These are phyloP conservation scores for Acrocyrtus sp. DNA, from an alignment of 2,888 invertebrate species.

Conservation along the genomic window DNA sequence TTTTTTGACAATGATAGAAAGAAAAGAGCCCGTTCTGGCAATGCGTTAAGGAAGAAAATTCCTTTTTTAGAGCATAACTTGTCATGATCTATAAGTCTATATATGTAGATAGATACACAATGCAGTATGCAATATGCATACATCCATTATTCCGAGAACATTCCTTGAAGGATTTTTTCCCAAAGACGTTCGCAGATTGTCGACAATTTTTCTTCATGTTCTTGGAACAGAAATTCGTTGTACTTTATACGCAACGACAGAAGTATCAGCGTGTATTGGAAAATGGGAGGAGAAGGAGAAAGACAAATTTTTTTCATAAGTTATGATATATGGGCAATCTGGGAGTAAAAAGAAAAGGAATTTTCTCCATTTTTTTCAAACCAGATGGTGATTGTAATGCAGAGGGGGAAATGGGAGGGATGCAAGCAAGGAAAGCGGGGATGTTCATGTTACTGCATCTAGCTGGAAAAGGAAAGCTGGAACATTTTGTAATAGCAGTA, in stretches of 20 bases:
- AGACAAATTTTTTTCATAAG: constrained; percentile 34
- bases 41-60: neutral
- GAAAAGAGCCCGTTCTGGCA: constrained; percentile 3
- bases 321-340: constrained; percentile 40
- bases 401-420: neutral
- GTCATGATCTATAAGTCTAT: neutral
- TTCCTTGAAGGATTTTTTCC: constrained; percentile 5
- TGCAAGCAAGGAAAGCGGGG: too few species aligned
- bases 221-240: neutral
- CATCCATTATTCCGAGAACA: constrained; percentile 10
- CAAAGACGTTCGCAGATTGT: constrained; percentile 30
- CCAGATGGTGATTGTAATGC: constrained; percentile 36
- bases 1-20: constrained; percentile 25
- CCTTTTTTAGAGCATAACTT: neutral
- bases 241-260: too few species aligned
- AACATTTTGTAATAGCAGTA: too few species aligned
- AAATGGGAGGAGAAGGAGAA: constrained; percentile 4
- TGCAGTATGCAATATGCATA: too few species aligned
- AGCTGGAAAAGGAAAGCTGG: neutral
- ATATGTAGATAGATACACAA: neutral
- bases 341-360: constrained; percentile 20
- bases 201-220: constrained; percentile 24
- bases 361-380: constrained; percentile 6
- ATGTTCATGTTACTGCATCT: too few species aligned
- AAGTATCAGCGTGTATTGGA: too few species aligned